Conservation (phyloP, 2,888 invertebrate species). For the Drosophila stalkeri region DNA sequence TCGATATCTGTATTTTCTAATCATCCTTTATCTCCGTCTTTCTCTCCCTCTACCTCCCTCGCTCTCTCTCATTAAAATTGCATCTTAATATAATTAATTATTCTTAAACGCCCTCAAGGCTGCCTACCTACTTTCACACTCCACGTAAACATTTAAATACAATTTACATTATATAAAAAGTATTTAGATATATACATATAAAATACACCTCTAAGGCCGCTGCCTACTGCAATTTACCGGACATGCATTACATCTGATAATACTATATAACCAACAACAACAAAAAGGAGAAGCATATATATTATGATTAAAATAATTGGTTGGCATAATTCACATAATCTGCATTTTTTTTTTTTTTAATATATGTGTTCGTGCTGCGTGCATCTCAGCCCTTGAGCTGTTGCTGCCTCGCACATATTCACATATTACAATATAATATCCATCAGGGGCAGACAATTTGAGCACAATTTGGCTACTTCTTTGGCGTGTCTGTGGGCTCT, state of each 20-base stretch:
- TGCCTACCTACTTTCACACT: background rate
- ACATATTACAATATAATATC: slow-evolving; percentile 1
- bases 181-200: background rate
- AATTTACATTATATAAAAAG: slow-evolving; percentile 2
- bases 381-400: slow-evolving; percentile 3
- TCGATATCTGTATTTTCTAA: background rate
- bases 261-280: slow-evolving; percentile 27
- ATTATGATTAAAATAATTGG: slow-evolving; percentile 53
- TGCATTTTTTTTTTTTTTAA: slow-evolving; percentile 46
- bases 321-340: slow-evolving; percentile 49
- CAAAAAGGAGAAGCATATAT: background rate
- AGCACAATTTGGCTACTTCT: slow-evolving; percentile 55
- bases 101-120: background rate
- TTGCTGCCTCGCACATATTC: background rate
- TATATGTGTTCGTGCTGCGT: slow-evolving; percentile 6
- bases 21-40: background rate
- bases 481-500: slow-evolving; percentile 31
- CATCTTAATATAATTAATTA: background rate
- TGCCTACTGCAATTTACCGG: background rate
- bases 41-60: background rate
- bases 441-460: slow-evolving; percentile 39
- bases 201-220: background rate
- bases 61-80: background rate
- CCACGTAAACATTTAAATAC: background rate
- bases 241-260: slow-evolving; percentile 19